Conservation (phyloP, 2,888 invertebrate species). For the Epistrophe grossulariae region DNA sequence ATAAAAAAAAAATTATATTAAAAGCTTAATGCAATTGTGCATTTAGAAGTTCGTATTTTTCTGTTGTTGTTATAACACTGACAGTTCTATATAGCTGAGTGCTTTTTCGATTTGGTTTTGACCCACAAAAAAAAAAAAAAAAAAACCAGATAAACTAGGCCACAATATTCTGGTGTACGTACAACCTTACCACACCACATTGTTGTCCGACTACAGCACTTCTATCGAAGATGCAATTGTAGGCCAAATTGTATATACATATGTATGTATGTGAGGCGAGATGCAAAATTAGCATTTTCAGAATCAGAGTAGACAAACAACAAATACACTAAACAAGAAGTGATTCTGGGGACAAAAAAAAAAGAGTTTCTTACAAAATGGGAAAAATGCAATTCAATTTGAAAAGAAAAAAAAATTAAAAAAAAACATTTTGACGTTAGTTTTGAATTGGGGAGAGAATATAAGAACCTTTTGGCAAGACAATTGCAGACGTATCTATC, state of each 20-base stretch:
- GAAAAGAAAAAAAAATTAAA: too few species aligned
- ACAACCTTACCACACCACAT: slow-evolving; percentile 21
- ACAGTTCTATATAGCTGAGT: not conserved
- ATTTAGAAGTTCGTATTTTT: not conserved
- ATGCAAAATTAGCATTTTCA: slow-evolving; percentile 22
- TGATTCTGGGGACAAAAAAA: not conserved
- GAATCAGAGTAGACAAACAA: slow-evolving; percentile 34
- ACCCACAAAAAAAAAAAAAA: slow-evolving; percentile 53
- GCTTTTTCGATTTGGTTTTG: slow-evolving; percentile 51
- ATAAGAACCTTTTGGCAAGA: not conserved
- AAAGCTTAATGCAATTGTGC: not conserved
- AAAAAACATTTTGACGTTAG: not conserved
- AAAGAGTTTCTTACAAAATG: not conserved
- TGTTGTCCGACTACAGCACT: slow-evolving; percentile 7
- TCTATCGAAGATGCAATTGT: slow-evolving; percentile 25
- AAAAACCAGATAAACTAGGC: slow-evolving; percentile 55
- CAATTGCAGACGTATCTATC: not conserved
- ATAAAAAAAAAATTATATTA: not conserved
- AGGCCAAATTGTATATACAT: slow-evolving; percentile 23
- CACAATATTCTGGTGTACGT: slow-evolving; percentile 43
- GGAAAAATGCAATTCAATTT: not conserved
- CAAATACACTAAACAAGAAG: not conserved
- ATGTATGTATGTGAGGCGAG: not conserved
- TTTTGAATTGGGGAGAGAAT: not conserved
- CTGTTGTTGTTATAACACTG: not conserved